Evolutionary conservation across 2,113 vertebrate genomes (phyloP).

Genomic region (Clupea harengus): DNA sequence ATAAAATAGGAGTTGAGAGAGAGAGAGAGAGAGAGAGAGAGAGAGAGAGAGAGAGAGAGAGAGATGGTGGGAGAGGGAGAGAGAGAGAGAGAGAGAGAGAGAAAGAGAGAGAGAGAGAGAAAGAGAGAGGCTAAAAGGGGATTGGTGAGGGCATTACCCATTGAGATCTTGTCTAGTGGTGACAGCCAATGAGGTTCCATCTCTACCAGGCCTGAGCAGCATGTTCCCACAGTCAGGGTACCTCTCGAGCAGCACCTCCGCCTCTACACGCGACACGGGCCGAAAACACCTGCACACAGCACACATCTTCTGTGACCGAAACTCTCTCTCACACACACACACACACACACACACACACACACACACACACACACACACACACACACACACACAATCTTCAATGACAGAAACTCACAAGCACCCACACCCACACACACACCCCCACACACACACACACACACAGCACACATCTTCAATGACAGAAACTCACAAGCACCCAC

Average conservation of each 20-base stretch:
- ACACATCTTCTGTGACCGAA: conserved; percentile 23
- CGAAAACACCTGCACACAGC: conserved; percentile 75
- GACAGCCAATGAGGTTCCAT: conserved; percentile 73
- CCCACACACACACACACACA: too few relatives aligned
- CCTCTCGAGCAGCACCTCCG: conserved; percentile 77
- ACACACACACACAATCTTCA: too few relatives aligned
- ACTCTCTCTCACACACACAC: background rate
- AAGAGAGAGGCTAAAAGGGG: background rate
- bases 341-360: conserved; percentile 1
- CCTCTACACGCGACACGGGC: conserved; percentile 79
- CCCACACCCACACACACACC: too few relatives aligned
- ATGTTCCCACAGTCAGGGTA: conserved; percentile 80
- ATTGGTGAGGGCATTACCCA: conserved; percentile 62
- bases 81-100: background rate
- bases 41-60: background rate
- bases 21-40: background rate
- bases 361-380: conserved; percentile 24
- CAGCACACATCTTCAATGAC: too few relatives aligned
- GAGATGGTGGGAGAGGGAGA: background rate
- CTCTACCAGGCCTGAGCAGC: conserved; percentile 78
- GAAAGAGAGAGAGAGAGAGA: background rate
- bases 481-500: too few relatives aligned
- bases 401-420: too few relatives aligned
- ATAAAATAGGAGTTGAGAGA: background rate
- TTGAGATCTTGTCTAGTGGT: conserved; percentile 77